Evolutionary conservation across 2,113 vertebrate genomes (phyloP).

Genomic region (Corydoras sp.): DNA sequence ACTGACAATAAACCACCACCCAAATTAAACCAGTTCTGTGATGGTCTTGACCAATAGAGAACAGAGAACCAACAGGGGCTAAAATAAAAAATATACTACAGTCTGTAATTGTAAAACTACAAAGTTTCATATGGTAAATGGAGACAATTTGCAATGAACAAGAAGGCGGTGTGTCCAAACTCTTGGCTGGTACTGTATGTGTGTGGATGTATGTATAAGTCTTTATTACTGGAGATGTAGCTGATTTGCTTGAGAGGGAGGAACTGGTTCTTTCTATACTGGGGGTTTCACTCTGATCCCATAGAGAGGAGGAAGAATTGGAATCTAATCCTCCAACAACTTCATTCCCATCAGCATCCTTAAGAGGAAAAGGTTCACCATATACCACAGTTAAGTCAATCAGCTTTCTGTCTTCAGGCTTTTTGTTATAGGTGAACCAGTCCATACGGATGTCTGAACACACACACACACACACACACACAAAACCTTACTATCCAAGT

Average conservation of each 20-base stretch:
- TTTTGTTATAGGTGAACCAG: conserved; percentile 75
- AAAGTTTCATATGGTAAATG: too few relatives aligned
- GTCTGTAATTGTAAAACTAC: too few relatives aligned
- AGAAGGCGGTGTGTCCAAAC: too few relatives aligned
- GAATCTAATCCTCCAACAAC: conserved; percentile 33
- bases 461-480: background rate
- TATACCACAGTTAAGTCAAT: conserved; percentile 76
- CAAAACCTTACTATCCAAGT: too few relatives aligned
- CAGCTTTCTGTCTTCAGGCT: conserved; percentile 60
- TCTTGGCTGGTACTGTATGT: too few relatives aligned
- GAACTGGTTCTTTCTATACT: conserved; percentile 42
- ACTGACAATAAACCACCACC: too few relatives aligned
- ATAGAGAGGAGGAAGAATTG: conserved; percentile 27
- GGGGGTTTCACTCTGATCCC: conserved; percentile 43
- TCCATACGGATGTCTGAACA: conserved; percentile 82
- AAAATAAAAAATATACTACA: too few relatives aligned
- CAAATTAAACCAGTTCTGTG: too few relatives aligned
- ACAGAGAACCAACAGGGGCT: too few relatives aligned
- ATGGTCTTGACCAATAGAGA: too few relatives aligned
- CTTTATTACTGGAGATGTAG: conserved; percentile 48
- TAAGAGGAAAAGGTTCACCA: conserved; percentile 72
- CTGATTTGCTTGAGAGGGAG: conserved; percentile 47
- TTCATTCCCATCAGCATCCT: conserved; percentile 61
- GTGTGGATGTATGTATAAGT: too few relatives aligned
- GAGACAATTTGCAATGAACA: too few relatives aligned